Evolutionary conservation across 1,140 invertebrate species (phyloP).

Genomic region (Lucilia cuprina): DNA sequence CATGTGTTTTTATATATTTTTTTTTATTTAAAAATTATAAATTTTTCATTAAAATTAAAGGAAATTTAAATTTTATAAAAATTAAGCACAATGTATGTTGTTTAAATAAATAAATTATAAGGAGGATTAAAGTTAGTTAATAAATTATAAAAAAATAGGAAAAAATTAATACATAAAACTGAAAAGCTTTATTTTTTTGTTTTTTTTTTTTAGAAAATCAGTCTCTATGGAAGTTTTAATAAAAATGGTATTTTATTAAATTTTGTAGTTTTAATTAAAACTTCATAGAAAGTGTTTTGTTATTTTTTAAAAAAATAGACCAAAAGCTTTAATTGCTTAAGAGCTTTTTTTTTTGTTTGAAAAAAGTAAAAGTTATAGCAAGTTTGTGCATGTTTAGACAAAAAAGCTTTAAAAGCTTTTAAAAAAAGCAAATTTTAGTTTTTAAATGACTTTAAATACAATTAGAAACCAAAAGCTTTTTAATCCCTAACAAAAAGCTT

Average conservation of each 20-base stretch:
- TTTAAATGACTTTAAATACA: background rate
- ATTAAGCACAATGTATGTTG: slow-evolving; percentile 45
- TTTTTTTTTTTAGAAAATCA: slow-evolving; percentile 42
- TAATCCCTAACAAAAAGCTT: background rate
- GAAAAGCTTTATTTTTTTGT: slow-evolving; percentile 37
- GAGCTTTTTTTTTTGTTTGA: slow-evolving; percentile 36
- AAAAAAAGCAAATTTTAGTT: background rate
- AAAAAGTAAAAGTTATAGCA: slow-evolving; percentile 19
- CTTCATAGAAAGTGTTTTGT: slow-evolving; percentile 59
- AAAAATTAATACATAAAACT: slow-evolving; percentile 41
- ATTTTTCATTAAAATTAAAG: slow-evolving; percentile 34
- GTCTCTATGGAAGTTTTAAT: slow-evolving; percentile 61
- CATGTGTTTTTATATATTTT: background rate
- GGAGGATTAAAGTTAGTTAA: background rate
- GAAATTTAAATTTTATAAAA: slow-evolving; percentile 38
- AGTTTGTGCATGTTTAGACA: background rate
- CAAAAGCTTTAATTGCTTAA: background rate
- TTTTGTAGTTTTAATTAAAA: slow-evolving; percentile 46
- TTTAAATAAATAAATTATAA: slow-evolving; percentile 29
- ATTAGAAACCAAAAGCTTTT: background rate
- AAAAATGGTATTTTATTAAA: slow-evolving; percentile 20
- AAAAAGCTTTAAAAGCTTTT: background rate
- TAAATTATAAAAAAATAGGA: slow-evolving; percentile 39
- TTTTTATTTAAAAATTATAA: slow-evolving; percentile 31
- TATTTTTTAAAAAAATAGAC: background rate